Evolutionary conservation across 2,888 invertebrate species (phyloP).

Genomic region (Lycocerus yunnanus): DNA sequence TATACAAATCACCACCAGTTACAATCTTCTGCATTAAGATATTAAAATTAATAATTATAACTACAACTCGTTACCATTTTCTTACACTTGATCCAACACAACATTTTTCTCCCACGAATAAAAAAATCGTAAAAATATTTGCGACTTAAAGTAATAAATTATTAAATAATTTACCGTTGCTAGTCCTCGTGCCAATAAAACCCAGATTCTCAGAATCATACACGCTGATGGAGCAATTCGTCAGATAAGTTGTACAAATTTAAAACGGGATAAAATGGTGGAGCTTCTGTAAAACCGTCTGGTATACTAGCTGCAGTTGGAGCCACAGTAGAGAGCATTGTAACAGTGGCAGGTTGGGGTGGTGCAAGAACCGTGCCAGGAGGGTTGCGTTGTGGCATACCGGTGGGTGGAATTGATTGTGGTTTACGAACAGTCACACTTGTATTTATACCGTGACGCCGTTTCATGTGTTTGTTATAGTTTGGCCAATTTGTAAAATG

Average conservation of each 20-base stretch:
- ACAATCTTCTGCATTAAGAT: not conserved
- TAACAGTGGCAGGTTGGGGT: conserved; percentile 44
- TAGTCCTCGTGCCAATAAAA: not conserved
- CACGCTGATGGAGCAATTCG: conserved; percentile 44
- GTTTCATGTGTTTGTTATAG: conserved; percentile 81
- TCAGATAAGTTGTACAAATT: conserved; percentile 51
- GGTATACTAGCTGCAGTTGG: conserved; percentile 26
- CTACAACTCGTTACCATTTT: not conserved
- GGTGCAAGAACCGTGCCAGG: conserved; percentile 54
- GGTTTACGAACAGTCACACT: conserved; percentile 55
- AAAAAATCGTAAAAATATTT: not conserved
- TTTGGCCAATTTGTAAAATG: conserved; percentile 84
- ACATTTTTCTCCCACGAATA: not conserved
- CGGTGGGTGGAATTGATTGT: conserved; percentile 55
- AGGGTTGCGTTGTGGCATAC: conserved; percentile 55
- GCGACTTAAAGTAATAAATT: not conserved
- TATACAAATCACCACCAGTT: not conserved
- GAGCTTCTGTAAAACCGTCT: conserved; percentile 39
- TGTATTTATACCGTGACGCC: conserved; percentile 65
- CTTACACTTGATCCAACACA: not conserved
- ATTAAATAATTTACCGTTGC: not conserved
- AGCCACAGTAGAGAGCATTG: conserved; percentile 33
- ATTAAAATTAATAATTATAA: not conserved
- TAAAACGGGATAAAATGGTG: conserved; percentile 49
- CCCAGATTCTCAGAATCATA: conserved; percentile 10